Percentiles rank a stretch among this genome's conserved stretches.
These are phyloP conservation scores for Clunio marinus DNA, from an alignment of 2,888 invertebrate genomes.

Conservation along the genomic window DNA sequence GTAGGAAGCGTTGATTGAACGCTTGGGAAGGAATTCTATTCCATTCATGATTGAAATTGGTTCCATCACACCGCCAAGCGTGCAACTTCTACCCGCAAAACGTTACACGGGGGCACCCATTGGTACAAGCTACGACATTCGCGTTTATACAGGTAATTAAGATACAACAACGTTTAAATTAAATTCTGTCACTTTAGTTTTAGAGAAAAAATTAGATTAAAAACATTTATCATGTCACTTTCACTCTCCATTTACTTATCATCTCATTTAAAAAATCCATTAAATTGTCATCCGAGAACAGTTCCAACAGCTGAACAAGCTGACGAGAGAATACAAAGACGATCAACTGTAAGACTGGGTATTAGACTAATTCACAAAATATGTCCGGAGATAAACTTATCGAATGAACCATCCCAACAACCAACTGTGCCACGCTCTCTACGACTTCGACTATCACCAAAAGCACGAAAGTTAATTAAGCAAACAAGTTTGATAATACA, in stretches of 20 bases:
- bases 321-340: conserved; percentile 75
- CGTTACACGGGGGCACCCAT: conserved; percentile 88
- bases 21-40: conserved; percentile 73
- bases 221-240: neutral
- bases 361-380: conserved; percentile 71
- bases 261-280: neutral
- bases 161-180: neutral
- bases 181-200: neutral
- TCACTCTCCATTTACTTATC: neutral
- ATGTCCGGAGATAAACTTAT: conserved; percentile 24
- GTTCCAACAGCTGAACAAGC: conserved; percentile 67
- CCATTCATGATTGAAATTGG: conserved; percentile 78
- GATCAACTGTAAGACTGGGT: conserved; percentile 79
- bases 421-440: conserved; percentile 43
- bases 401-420: conserved; percentile 41
- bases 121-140: conserved; percentile 84
- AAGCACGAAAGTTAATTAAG: conserved; percentile 42
- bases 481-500: conserved; percentile 37
- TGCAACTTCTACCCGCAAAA: conserved; percentile 84
- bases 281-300: neutral
- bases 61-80: conserved; percentile 83
- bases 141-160: conserved; percentile 76
- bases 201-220: neutral
- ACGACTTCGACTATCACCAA: conserved; percentile 43
- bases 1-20: conserved; percentile 74